These are phyloP conservation scores for Saccostrea echinata DNA, from an alignment of 1,140 invertebrate genomes.

Conservation along the genomic window DNA sequence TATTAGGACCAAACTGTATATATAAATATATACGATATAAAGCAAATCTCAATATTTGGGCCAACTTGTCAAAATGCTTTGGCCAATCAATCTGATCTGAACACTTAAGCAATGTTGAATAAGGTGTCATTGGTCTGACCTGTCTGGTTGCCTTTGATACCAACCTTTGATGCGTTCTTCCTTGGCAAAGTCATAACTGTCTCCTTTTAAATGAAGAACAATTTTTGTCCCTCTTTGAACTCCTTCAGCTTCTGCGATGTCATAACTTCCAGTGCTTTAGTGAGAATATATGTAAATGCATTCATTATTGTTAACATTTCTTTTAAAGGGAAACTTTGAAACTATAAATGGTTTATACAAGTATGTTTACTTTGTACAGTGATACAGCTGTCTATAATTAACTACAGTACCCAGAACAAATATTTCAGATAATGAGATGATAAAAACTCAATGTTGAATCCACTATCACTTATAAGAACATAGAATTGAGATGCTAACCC, in stretches of 20 bases:
- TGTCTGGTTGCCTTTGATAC: conserved; percentile 41
- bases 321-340: too few relatives aligned
- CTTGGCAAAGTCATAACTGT: conserved; percentile 92
- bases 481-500: conserved; percentile 83
- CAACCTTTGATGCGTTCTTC: conserved; percentile 90
- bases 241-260: conserved; percentile 91
- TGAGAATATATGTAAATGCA: background rate
- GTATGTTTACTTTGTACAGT: background rate
- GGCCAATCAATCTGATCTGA: too few relatives aligned
- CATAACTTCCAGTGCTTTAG: conserved; percentile 90
- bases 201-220: conserved; percentile 92
- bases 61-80: too few relatives aligned
- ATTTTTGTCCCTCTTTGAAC: conserved; percentile 96
- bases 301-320: background rate
- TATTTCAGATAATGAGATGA: background rate
- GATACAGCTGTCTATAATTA: background rate
- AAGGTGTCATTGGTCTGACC: too few relatives aligned
- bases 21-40: too few relatives aligned
- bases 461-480: background rate
- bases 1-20: too few relatives aligned
- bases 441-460: background rate
- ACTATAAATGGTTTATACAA: background rate
- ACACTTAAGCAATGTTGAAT: too few relatives aligned
- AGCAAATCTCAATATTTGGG: too few relatives aligned
- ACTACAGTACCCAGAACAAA: background rate